phyloP scores from a whole-genome alignment of 2,113 vertebrate genomes.

The Helogale parvula region DNA sequence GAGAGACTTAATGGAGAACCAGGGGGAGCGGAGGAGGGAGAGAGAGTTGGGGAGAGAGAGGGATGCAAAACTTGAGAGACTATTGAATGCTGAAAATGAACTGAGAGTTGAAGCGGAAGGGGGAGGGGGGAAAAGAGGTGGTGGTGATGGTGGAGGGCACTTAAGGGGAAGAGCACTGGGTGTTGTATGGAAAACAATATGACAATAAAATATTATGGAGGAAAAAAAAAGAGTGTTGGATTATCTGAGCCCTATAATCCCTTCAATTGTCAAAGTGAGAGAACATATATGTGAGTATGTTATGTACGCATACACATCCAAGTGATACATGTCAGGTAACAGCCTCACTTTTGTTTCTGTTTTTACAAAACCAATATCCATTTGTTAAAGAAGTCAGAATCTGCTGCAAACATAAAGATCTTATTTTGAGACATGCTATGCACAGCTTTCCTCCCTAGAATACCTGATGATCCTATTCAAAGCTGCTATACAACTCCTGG shows the following conservation, averaged over 20 bases:
- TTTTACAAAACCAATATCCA: slow-evolving; percentile 37
- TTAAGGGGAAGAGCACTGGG: too few species aligned
- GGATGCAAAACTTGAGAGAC: too few species aligned
- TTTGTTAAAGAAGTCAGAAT: slow-evolving; percentile 6
- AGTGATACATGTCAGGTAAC: neutral
- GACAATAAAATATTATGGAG: too few species aligned
- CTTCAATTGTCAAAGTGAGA: neutral
- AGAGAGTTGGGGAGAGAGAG: too few species aligned
- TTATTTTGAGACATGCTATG: neutral
- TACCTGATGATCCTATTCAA: neutral
- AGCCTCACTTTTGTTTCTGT: neutral
- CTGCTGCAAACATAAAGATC: neutral
- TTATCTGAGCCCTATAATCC: neutral
- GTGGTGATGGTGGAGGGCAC: too few species aligned
- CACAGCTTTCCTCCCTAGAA: neutral
- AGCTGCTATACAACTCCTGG: neutral
- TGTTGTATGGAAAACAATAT: too few species aligned
- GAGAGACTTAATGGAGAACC: too few species aligned
- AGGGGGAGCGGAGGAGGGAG: too few species aligned
- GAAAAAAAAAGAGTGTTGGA: neutral
- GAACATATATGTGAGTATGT: neutral
- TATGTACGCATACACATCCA: neutral
- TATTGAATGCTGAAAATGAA: too few species aligned
- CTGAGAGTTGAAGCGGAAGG: too few species aligned
- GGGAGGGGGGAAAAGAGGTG: too few species aligned